Conservation (phyloP, 2,888 invertebrate species). For the Rotaria macrura region DNA sequence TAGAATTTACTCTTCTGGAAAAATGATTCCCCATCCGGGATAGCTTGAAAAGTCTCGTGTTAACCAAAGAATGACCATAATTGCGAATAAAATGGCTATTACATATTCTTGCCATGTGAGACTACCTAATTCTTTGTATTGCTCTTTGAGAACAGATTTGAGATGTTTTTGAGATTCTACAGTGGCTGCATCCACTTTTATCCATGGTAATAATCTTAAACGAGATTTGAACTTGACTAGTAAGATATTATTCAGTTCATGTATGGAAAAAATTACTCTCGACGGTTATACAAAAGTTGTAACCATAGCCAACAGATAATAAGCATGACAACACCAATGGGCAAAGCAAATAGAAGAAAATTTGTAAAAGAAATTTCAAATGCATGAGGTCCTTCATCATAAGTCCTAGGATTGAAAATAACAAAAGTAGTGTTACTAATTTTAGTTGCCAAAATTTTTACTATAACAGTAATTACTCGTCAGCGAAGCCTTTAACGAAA, state of each 20-base stretch:
- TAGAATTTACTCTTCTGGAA: not conserved
- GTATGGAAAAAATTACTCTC: not conserved
- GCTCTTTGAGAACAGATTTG: not conserved
- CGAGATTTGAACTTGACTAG: not conserved
- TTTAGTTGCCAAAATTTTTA: not conserved
- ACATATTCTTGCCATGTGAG: conserved; percentile 45
- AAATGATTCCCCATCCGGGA: not conserved
- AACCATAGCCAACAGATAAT: not conserved
- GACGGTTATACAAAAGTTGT: not conserved
- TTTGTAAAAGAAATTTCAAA: conserved; percentile 1
- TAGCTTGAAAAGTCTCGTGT: not conserved
- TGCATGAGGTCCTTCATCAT: not conserved
- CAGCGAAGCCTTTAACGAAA: conserved; percentile 30
- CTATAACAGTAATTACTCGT: conserved; percentile 37
- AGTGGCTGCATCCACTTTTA: not conserved
- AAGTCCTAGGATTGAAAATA: too few species aligned
- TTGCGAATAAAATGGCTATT: not conserved
- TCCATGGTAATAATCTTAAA: not conserved
- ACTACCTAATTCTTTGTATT: not conserved
- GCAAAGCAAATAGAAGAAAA: conserved; percentile 4
- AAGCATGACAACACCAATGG: not conserved
- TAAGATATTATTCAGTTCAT: not conserved
- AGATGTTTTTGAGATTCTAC: not conserved
- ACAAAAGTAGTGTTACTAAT: too few species aligned
- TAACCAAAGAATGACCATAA: not conserved